These are phyloP conservation scores for Entomyzon cyanotis DNA, from an alignment of 2,113 vertebrate genomes.

Conservation along the genomic window DNA sequence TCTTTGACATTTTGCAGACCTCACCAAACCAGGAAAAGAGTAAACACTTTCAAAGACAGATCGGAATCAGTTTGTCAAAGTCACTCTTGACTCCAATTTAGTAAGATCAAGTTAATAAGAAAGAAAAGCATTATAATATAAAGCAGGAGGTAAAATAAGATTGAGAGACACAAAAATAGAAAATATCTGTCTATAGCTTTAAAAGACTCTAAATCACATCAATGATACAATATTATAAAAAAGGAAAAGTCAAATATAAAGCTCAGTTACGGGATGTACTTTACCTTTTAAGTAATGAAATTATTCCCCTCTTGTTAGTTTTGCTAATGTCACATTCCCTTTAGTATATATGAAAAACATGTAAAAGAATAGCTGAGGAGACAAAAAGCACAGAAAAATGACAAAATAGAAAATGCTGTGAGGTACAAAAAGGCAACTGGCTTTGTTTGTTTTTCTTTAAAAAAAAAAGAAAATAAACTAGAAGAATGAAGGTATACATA, in stretches of 20 bases:
- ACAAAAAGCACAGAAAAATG: background rate
- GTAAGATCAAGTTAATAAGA: background rate
- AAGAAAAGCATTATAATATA: background rate
- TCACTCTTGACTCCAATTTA: background rate
- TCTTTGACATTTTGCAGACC: background rate
- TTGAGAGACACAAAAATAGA: background rate
- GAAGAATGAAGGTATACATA: background rate
- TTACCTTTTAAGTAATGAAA: background rate
- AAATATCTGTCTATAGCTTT: background rate
- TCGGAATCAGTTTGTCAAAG: background rate
- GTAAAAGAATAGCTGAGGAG: background rate
- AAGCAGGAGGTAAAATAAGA: background rate
- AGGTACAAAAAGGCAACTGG: background rate
- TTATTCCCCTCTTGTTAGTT: background rate
- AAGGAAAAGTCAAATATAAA: background rate
- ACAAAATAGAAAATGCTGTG: background rate
- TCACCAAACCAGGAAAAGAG: background rate
- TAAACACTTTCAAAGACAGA: background rate
- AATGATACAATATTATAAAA: background rate
- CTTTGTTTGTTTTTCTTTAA: background rate
- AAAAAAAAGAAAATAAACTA: background rate
- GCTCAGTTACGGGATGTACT: background rate
- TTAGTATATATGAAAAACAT: background rate
- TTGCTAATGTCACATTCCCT: background rate
- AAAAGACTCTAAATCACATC: background rate